Conservation (phyloP, 2,888 invertebrate species). For the Eumerus sabulonum region DNA sequence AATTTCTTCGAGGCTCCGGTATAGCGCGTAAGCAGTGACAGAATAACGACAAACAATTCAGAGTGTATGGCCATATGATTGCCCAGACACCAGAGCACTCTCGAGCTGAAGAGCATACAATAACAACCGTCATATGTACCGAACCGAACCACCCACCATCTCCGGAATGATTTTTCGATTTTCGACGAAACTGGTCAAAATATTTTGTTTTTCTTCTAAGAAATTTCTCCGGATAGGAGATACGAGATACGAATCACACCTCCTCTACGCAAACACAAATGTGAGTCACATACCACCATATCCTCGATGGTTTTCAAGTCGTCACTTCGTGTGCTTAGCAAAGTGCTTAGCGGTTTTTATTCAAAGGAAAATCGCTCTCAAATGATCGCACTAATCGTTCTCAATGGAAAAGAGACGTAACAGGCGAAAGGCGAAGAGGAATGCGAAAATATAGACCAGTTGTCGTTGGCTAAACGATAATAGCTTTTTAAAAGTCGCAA, state of each 20-base stretch:
- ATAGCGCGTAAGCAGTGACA: constrained; percentile 34
- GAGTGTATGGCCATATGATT: no score
- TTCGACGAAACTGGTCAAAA: constrained; percentile 4
- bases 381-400: constrained; percentile 20
- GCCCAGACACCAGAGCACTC: neutral
- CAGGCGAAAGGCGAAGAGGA: neutral
- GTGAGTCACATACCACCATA: constrained; percentile 20
- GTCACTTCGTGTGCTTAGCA: neutral
- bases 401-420: no score
- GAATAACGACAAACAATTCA: constrained; percentile 20
- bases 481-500: constrained; percentile 21
- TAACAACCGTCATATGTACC: constrained; percentile 39
- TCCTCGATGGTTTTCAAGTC: neutral
- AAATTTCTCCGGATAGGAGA: constrained; percentile 5
- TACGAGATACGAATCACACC: constrained; percentile 1
- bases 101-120: neutral
- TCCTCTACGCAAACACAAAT: neutral
- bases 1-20: neutral
- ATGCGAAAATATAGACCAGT: constrained; percentile 11
- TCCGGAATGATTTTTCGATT: neutral
- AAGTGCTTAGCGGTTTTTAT: constrained; percentile 19
- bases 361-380: constrained; percentile 6
- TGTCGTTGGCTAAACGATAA: constrained; percentile 17
- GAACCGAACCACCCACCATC: constrained; percentile 31
- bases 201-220: no score